A percentile compares a stretch with the other conserved stretches of the same genome.
Evolutionary conservation across 1,140 invertebrate species (phyloP).

Genomic region (Acromyrmex charruanus): DNA sequence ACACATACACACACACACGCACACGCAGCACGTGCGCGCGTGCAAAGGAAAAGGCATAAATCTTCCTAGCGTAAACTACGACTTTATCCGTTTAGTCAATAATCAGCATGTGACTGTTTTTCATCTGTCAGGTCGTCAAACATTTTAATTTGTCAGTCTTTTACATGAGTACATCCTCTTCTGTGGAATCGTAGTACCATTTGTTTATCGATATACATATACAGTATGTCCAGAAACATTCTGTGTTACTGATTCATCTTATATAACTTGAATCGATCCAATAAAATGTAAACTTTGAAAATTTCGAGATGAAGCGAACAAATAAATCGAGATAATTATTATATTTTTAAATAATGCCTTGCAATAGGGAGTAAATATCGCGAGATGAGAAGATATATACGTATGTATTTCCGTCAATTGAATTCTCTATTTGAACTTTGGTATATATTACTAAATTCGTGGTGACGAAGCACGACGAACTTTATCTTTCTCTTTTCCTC

Average conservation of each 20-base stretch:
- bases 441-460: slow-evolving; percentile 37
- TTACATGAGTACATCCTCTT: slow-evolving; percentile 68
- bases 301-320: background rate
- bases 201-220: background rate
- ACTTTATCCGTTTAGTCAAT: slow-evolving; percentile 70
- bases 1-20: background rate
- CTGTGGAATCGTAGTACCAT: background rate
- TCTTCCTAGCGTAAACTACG: slow-evolving; percentile 67
- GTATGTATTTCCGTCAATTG: background rate
- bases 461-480: too few relatives aligned
- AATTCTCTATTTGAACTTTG: slow-evolving; percentile 39
- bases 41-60: slow-evolving; percentile 57
- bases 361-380: background rate
- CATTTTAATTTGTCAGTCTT: slow-evolving; percentile 75
- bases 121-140: slow-evolving; percentile 76
- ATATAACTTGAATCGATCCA: background rate
- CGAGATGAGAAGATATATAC: background rate
- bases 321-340: background rate
- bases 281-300: background rate
- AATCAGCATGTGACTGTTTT: slow-evolving; percentile 75
- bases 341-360: background rate
- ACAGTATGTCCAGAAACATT: background rate
- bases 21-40: too few relatives aligned
- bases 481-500: slow-evolving; percentile 44
- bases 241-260: background rate